Conservation (phyloP, 2,888 invertebrate genomes). For the Molorchus minor region DNA sequence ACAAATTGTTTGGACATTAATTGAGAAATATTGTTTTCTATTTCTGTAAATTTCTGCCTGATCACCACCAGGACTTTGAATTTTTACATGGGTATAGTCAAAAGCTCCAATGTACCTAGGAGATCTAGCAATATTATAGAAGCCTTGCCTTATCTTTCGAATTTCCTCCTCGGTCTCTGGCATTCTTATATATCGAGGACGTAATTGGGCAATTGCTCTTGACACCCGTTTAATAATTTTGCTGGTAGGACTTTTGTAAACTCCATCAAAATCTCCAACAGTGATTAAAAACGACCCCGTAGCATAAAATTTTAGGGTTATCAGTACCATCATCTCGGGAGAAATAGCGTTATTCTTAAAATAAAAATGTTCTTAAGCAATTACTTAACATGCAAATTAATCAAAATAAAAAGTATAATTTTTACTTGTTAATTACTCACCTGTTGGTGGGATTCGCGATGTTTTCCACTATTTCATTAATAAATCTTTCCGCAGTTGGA, state of each 20-base stretch:
- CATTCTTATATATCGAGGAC: background rate
- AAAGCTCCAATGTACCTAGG: background rate
- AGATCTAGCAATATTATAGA: too few species aligned
- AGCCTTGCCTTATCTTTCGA: background rate
- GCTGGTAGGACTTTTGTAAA: too few species aligned
- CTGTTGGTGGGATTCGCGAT: background rate
- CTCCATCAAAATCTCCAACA: background rate
- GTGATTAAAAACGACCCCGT: background rate
- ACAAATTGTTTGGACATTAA: conserved; percentile 1
- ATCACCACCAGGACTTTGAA: background rate
- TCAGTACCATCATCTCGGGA: too few species aligned
- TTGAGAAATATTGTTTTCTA: background rate
- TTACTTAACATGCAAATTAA: too few species aligned
- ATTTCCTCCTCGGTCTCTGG: background rate
- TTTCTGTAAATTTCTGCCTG: conserved; percentile 1
- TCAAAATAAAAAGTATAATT: too few species aligned
- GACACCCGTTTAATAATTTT: too few species aligned
- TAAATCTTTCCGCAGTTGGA: background rate
- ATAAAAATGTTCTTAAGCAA: background rate
- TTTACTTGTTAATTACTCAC: background rate
- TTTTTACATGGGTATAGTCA: conserved; percentile 1
- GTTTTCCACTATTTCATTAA: conserved; percentile 1
- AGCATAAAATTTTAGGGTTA: too few species aligned
- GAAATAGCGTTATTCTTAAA: background rate
- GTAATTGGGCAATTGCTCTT: too few species aligned